phyloP scores from a whole-genome alignment of 92 coral and sea anemone genomes.

The Heliopora coerulea region DNA sequence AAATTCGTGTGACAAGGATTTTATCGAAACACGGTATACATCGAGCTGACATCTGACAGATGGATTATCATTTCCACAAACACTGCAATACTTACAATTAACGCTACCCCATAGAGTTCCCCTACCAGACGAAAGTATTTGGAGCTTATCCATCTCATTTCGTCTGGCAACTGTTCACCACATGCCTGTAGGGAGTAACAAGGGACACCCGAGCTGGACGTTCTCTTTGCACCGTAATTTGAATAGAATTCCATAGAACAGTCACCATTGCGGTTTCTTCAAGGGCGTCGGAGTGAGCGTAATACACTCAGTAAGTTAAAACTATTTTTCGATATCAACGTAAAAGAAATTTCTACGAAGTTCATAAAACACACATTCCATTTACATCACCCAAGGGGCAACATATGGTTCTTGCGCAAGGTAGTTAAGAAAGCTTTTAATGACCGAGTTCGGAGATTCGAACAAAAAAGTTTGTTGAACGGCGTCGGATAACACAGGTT shows the following conservation, averaged over 20 bases:
- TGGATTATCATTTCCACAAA: background rate
- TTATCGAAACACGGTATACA: background rate
- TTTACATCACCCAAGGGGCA: no score
- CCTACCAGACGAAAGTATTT: constrained; percentile 36
- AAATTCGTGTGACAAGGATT: background rate
- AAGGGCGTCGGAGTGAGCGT: background rate
- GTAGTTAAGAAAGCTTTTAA: no score
- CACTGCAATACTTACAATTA: constrained; percentile 20
- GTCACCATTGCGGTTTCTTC: constrained; percentile 7
- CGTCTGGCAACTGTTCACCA: constrained; percentile 26
- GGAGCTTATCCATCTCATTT: constrained; percentile 36
- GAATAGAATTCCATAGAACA: constrained; percentile 12
- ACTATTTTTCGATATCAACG: no score
- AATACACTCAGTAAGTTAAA: background rate
- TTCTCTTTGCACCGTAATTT: constrained; percentile 13
- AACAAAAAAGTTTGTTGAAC: no score
- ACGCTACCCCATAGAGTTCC: constrained; percentile 4
- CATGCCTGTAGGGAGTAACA: constrained; percentile 14
- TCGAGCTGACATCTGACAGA: constrained; percentile 4
- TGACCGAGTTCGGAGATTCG: no score
- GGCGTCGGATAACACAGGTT: no score
- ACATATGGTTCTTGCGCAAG: no score
- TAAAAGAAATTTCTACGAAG: no score
- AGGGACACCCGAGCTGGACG: constrained; percentile 14
- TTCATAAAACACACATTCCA: no score